These are phyloP conservation scores for Helostoma temminkii DNA, from an alignment of 2,797 vertebrate genomes.

Conservation along the genomic window DNA sequence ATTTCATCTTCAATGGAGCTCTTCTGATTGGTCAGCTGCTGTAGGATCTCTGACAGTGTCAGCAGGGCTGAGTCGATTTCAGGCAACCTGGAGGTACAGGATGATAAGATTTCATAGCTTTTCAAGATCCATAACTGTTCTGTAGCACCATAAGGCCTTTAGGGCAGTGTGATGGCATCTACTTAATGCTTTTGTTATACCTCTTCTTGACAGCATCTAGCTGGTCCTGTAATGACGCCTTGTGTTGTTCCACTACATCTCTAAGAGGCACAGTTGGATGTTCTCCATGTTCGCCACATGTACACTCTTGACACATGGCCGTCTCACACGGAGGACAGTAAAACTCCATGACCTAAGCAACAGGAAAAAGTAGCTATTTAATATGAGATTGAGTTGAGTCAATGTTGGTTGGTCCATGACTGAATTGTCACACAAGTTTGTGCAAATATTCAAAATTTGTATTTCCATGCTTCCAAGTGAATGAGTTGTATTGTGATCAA, in stretches of 20 bases:
- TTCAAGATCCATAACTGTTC: too few relatives aligned
- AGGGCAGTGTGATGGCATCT: neutral
- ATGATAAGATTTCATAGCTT: neutral
- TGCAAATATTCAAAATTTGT: too few relatives aligned
- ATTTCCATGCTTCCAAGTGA: too few relatives aligned
- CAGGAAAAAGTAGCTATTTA: conserved; percentile 3
- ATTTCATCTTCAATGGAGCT: conserved; percentile 94
- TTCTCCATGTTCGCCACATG: conserved; percentile 93
- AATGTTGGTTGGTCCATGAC: too few relatives aligned
- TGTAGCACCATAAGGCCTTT: neutral
- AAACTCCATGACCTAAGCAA: conserved; percentile 93
- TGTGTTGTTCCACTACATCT: conserved; percentile 96
- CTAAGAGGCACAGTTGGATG: conserved; percentile 95
- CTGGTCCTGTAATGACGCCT: conserved; percentile 93
- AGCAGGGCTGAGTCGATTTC: conserved; percentile 95
- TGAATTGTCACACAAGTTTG: too few relatives aligned
- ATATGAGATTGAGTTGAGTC: neutral
- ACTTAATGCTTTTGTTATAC: conserved; percentile 67
- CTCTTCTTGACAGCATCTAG: conserved; percentile 93
- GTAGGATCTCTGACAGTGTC: conserved; percentile 94
- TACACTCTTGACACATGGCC: conserved; percentile 97
- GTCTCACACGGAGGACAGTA: conserved; percentile 98
- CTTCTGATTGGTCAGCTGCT: conserved; percentile 95
- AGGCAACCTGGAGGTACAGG: conserved; percentile 86
- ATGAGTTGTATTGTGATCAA: too few relatives aligned